Evolutionary conservation across 2,888 invertebrate species (phyloP).

Genomic region (Hipparchia semele): DNA sequence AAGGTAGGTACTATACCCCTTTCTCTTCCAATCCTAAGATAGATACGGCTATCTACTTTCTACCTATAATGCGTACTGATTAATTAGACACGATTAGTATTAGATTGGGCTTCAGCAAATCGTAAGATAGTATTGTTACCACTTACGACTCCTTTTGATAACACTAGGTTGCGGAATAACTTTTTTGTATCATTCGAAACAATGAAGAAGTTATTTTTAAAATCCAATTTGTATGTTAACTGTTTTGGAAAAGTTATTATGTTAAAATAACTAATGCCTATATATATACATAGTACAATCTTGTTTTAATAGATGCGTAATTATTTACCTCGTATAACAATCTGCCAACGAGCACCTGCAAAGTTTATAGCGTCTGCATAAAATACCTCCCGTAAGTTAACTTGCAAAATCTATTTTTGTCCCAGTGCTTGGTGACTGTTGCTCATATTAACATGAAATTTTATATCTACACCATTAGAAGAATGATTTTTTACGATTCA

Average conservation of each 20-base stretch:
- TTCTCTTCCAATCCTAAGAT: slow-evolving; percentile 68
- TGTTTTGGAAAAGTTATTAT: not conserved
- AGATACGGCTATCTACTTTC: slow-evolving; percentile 69
- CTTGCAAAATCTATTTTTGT: slow-evolving; percentile 6
- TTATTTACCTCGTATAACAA: slow-evolving; percentile 1
- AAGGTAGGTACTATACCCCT: slow-evolving; percentile 64
- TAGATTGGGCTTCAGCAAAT: slow-evolving; percentile 53
- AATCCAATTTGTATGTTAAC: not conserved
- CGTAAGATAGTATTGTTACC: slow-evolving; percentile 38
- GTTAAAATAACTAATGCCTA: not conserved
- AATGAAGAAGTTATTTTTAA: not conserved
- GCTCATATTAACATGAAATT: not conserved
- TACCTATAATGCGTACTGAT: slow-evolving; percentile 76
- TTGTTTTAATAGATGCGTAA: not conserved
- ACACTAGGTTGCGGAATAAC: not conserved
- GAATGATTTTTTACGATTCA: not conserved
- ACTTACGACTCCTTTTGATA: slow-evolving; percentile 29
- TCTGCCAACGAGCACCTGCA: slow-evolving; percentile 5
- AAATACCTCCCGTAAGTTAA: not conserved
- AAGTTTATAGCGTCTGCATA: not conserved
- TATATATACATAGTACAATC: not conserved
- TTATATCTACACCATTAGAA: not conserved
- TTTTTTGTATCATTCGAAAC: not conserved
- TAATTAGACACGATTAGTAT: slow-evolving; percentile 77
- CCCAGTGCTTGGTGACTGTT: not conserved